These are phyloP conservation scores for Oscheius myriophilus DNA, from an alignment of 2,888 invertebrate genomes.

Conservation along the genomic window DNA sequence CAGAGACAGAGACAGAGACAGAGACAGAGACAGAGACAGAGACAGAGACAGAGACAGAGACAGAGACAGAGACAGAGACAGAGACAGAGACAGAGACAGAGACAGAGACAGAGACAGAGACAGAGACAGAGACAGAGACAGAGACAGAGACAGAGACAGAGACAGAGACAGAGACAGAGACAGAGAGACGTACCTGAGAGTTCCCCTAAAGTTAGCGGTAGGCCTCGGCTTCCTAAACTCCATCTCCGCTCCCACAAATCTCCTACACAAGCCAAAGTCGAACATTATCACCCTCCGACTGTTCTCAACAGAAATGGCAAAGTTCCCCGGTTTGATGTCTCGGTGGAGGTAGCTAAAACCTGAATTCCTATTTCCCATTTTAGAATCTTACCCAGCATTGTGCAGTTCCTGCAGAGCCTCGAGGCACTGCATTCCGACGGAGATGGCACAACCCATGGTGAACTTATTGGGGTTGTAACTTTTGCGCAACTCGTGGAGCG, in stretches of 20 bases:
- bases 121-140: too few relatives aligned
- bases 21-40: too few relatives aligned
- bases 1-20: too few relatives aligned
- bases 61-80: too few relatives aligned
- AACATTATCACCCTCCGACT: constrained; percentile 48
- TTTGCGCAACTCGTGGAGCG: constrained; percentile 26
- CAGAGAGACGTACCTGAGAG: constrained; percentile 26
- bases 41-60: background rate
- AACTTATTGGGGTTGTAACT: background rate
- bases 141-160: too few relatives aligned
- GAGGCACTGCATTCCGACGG: constrained; percentile 38
- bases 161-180: too few relatives aligned
- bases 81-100: too few relatives aligned
- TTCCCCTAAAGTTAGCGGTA: constrained; percentile 40
- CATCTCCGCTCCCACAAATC: constrained; percentile 19
- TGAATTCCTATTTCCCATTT: too few relatives aligned
- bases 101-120: background rate
- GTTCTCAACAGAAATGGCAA: constrained; percentile 44
- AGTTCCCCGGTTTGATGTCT: constrained; percentile 61
- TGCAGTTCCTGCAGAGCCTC: constrained; percentile 54
- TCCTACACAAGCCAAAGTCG: constrained; percentile 59
- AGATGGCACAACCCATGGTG: constrained; percentile 14
- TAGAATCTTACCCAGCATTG: background rate
- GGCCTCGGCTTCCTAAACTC: constrained; percentile 39
- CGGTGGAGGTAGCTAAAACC: constrained; percentile 50